Base-by-base conservation (phyloP, 2,113 vertebrate genomes). In the Corythornis cristatus region DNA sequence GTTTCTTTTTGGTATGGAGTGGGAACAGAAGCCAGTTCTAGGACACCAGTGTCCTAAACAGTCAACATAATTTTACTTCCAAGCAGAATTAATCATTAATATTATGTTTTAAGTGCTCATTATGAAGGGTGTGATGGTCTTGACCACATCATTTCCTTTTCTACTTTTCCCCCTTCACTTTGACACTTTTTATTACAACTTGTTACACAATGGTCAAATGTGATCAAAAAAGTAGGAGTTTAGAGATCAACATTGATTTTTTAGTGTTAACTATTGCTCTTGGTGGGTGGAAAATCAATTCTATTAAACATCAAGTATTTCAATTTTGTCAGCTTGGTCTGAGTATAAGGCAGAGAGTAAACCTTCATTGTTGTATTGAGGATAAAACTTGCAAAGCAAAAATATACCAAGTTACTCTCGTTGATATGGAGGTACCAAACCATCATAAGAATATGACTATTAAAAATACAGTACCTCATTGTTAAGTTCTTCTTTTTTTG, bases 271-370 rank as follows among this genome's bases (percentile, higher is more conserved):
- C 74, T 89, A 73, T 62, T 95, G 76, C 71, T 95, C 64, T 86
- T 87, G 77, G 76, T 93, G 51, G 73, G 67, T 93, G 50, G 88
- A 94, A 96, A 96, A 97, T 96, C 94, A 89, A 79, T 96, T 95
- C 46, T 57, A 62, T 92, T 75, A 92, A 94, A 88, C 57, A 90
- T 85, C 46, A 66, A 72, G 56, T 78, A 77, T 92, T 91, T 91
- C 50, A 91, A 19, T 76, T 94, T 86, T 89, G 42, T 91, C 88
- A 86, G 17, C 88, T 84, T 93, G 58, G 48, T 86, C 74, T 89
- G 61, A 75, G 56, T 86, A 48, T 46, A 54, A 86, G 54, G 13
- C 25, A 91, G 85, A 96, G 72, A 83, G 21, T 51, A 88, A 83
- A 46, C 60, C 7, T 91, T 90, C 35, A 25, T 54, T 91, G 35